A percentile compares a stretch with the other conserved stretches of the same genome.
These are phyloP conservation scores for Tetanocera ferruginea DNA, from an alignment of 2,888 invertebrate genomes.

Conservation along the genomic window DNA sequence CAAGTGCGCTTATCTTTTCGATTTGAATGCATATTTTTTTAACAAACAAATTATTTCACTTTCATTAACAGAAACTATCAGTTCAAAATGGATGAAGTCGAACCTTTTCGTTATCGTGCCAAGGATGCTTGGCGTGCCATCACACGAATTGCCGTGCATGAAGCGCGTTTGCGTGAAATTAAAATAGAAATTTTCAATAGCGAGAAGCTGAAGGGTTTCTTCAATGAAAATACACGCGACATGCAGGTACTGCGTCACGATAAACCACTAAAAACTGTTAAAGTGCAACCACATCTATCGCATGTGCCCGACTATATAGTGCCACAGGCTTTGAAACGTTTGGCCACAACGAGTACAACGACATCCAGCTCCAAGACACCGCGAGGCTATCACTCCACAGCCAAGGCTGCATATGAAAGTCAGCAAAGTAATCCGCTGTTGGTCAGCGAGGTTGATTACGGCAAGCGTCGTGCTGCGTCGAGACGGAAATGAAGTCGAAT, in stretches of 20 bases:
- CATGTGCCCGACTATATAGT: constrained; percentile 95
- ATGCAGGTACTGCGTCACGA: constrained; percentile 87
- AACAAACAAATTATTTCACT: neutral
- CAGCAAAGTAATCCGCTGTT: constrained; percentile 65
- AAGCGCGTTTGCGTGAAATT: constrained; percentile 96
- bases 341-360: constrained; percentile 66
- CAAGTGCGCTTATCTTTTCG: constrained; percentile 66
- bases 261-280: constrained; percentile 87
- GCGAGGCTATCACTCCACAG: constrained; percentile 54
- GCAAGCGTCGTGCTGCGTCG: constrained; percentile 52
- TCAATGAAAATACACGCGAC: constrained; percentile 92
- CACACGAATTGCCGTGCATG: constrained; percentile 92
- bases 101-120: constrained; percentile 94
- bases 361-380: constrained; percentile 44
- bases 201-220: constrained; percentile 91
- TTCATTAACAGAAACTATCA: constrained; percentile 82
- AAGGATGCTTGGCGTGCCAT: constrained; percentile 96
- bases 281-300: constrained; percentile 85
- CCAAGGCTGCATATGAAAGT: constrained; percentile 63
- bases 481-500: neutral
- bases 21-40: neutral
- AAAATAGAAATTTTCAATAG: constrained; percentile 93
- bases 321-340: constrained; percentile 80
- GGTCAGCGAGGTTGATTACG: constrained; percentile 66
- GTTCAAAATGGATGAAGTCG: constrained; percentile 95